Conservation (phyloP, 2,797 vertebrate genomes). For the Acrossocheilus fasciatus region DNA sequence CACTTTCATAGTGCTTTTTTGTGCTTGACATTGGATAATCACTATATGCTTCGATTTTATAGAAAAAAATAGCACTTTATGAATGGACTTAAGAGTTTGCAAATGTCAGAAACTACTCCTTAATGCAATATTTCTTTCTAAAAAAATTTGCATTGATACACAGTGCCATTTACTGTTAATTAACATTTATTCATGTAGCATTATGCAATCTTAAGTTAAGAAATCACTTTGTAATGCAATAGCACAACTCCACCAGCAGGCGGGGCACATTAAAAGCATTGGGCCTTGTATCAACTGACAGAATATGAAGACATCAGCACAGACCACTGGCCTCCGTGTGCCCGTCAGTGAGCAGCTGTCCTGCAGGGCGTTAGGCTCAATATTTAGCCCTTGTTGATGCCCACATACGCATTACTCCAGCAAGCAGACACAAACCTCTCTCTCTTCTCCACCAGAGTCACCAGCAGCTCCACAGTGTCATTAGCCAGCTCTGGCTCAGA, state of each 20-base stretch:
- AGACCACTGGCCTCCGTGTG: background rate
- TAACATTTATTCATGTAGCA: background rate
- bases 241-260: constrained; percentile 54
- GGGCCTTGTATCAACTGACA: background rate
- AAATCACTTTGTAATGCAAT: constrained; percentile 6
- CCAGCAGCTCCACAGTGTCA: constrained; percentile 97
- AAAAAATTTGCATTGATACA: background rate
- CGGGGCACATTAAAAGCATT: constrained; percentile 29
- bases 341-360: constrained; percentile 17
- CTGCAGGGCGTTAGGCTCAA: background rate
- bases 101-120: background rate
- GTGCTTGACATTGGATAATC: background rate
- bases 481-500: constrained; percentile 95
- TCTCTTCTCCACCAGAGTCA: constrained; percentile 95
- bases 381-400: constrained; percentile 3
- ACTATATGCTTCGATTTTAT: background rate
- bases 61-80: background rate
- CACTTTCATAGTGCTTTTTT: background rate
- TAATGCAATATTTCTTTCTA: background rate
- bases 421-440: constrained; percentile 85
- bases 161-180: background rate
- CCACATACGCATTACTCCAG: background rate
- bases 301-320: background rate
- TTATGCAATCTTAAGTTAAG: background rate
- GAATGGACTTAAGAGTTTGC: background rate